Evolutionary conservation across 2,113 vertebrate species (phyloP).

Genomic region (Lophius piscatorius): DNA sequence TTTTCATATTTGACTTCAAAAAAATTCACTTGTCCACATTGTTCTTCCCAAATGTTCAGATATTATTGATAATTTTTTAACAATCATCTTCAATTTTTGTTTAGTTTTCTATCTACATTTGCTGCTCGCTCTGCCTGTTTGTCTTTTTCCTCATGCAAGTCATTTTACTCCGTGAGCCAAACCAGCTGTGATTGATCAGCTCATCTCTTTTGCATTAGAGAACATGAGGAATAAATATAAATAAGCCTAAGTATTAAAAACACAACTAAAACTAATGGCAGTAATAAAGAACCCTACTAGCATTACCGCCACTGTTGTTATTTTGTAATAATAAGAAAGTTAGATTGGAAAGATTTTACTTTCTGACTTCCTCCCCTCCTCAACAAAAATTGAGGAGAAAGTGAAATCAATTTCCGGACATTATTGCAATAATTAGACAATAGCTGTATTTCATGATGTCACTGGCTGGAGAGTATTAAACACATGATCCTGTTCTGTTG

Average conservation of each 20-base stretch:
- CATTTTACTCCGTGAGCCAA: slow-evolving; percentile 69
- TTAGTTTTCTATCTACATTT: slow-evolving; percentile 31
- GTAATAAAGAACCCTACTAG: slow-evolving; percentile 70
- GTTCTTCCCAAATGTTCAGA: slow-evolving; percentile 1
- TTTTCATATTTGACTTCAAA: no score
- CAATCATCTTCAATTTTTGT: slow-evolving; percentile 27
- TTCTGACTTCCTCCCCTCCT: slow-evolving; percentile 17
- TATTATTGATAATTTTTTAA: slow-evolving; percentile 47
- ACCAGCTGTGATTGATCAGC: slow-evolving; percentile 75
- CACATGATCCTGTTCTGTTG: slow-evolving; percentile 44
- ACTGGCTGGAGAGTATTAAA: slow-evolving; percentile 30
- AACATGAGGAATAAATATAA: slow-evolving; percentile 61
- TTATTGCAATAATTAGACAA: slow-evolving; percentile 55
- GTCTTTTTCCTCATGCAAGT: slow-evolving; percentile 35
- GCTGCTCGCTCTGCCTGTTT: slow-evolving; percentile 3
- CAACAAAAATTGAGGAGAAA: slow-evolving; percentile 1
- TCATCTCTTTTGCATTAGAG: slow-evolving; percentile 77
- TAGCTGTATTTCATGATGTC: slow-evolving; percentile 48
- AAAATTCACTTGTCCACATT: no score
- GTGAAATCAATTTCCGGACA: slow-evolving; percentile 31
- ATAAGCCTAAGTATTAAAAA: slow-evolving; percentile 70
- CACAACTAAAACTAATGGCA: slow-evolving; percentile 76
- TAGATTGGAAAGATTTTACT: slow-evolving; percentile 49
- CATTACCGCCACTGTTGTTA: slow-evolving; percentile 65
- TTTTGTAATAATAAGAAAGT: slow-evolving; percentile 63